These are phyloP conservation scores for Pimephales promelas DNA, from an alignment of 2,113 vertebrate species.

Conservation along the genomic window DNA sequence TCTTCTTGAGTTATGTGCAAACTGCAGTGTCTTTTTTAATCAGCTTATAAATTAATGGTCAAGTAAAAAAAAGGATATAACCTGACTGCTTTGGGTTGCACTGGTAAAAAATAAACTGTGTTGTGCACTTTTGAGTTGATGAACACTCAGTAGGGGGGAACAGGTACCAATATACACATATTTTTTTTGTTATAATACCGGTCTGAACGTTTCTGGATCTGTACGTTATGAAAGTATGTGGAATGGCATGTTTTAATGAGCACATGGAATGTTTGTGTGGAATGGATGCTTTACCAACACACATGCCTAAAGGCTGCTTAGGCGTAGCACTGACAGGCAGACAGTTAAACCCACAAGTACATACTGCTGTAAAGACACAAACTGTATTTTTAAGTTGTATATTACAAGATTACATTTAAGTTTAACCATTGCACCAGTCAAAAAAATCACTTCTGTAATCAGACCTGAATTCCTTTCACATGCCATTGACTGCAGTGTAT, in stretches of 20 bases:
- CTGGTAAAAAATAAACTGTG: background rate
- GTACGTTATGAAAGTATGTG: constrained; percentile 42
- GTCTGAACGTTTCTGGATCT: background rate
- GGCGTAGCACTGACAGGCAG: background rate
- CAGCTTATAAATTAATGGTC: background rate
- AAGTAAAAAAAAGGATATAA: background rate
- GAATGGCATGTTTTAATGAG: constrained; percentile 51
- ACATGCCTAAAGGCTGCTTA: constrained; percentile 32
- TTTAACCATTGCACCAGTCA: background rate
- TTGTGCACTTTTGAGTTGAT: background rate
- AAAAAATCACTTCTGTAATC: constrained; percentile 13
- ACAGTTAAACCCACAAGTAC: background rate
- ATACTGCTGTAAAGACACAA: background rate
- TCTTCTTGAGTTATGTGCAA: background rate
- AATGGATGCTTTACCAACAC: constrained; percentile 23
- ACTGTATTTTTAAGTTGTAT: background rate
- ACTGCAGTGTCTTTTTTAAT: background rate
- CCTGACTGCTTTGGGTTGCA: background rate
- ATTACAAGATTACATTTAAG: background rate
- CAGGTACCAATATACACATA: background rate
- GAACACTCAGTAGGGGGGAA: constrained; percentile 13
- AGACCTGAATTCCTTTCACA: background rate
- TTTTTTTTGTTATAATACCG: background rate
- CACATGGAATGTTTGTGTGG: constrained; percentile 37
- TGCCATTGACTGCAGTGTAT: background rate